These are phyloP conservation scores for Platygyra sinensis DNA, from an alignment of 64 coral and sea anemone genomes.

Conservation along the genomic window DNA sequence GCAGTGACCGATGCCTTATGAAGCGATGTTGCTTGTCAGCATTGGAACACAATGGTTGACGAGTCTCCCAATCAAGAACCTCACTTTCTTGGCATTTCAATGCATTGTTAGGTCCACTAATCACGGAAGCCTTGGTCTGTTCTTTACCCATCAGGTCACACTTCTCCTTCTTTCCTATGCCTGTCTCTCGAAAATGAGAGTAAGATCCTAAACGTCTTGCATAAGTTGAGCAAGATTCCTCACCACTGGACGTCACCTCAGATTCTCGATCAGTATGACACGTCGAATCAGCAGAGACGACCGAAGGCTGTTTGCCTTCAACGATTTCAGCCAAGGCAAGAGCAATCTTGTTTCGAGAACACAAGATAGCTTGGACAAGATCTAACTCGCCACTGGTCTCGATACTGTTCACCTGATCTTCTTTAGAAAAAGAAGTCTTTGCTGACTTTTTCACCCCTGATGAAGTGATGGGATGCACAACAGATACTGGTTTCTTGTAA, in stretches of 20 bases:
- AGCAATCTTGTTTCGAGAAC: conserved; percentile 22
- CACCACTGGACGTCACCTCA: neutral
- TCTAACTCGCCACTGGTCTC: neutral
- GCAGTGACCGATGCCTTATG: neutral
- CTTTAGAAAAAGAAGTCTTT: neutral
- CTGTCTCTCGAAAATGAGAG: neutral
- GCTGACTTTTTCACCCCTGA: neutral
- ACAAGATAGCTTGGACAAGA: conserved; percentile 24
- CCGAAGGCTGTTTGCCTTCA: neutral
- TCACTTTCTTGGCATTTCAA: neutral
- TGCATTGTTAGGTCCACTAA: no score
- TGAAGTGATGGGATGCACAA: neutral
- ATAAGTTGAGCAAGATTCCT: neutral
- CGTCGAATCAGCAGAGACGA: neutral
- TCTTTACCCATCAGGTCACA: neutral
- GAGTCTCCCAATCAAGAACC: neutral
- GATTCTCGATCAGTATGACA: neutral
- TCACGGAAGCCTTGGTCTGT: neutral
- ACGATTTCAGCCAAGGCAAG: neutral
- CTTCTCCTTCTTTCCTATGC: neutral
- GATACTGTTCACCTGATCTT: neutral
- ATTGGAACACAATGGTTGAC: neutral
- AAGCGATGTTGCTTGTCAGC: neutral
- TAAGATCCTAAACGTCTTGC: neutral
- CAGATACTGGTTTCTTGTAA: neutral